Conservation (phyloP, 2,797 vertebrate genomes). For the Buceros bicornis region DNA sequence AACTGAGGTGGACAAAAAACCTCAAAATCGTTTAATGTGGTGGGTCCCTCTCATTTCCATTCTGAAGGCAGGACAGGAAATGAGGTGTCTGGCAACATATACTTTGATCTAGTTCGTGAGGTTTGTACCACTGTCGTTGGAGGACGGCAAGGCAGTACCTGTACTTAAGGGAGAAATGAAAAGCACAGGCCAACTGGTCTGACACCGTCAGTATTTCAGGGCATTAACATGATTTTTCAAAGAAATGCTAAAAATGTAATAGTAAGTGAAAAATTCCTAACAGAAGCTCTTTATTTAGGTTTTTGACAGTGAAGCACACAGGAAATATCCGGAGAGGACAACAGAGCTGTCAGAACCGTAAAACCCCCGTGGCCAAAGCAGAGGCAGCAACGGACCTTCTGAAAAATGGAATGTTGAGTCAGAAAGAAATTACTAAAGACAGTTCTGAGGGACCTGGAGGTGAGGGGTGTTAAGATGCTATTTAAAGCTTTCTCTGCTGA, state of each 20-base stretch:
- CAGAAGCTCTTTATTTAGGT: neutral
- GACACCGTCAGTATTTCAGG: neutral
- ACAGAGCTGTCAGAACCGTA: neutral
- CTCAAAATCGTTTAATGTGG: neutral
- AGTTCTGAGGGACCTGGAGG: neutral
- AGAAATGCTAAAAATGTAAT: neutral
- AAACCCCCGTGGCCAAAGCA: neutral
- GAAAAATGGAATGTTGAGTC: neutral
- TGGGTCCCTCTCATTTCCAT: neutral
- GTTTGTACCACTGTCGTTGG: rapidly evolving
- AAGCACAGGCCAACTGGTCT: neutral
- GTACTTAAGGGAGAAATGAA: neutral
- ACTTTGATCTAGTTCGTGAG: neutral
- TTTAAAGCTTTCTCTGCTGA: neutral
- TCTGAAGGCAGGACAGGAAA: neutral
- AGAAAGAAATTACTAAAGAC: neutral
- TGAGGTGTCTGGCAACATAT: rapidly evolving
- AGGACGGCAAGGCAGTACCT: neutral
- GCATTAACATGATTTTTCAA: neutral
- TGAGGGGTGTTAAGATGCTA: neutral
- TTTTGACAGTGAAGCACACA: neutral
- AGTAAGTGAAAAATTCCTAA: neutral
- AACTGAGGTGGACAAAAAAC: neutral
- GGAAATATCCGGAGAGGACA: neutral
- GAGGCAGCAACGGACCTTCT: neutral